These are phyloP conservation scores for Bellardia bayeri DNA, from an alignment of 2,888 invertebrate species.

Conservation along the genomic window DNA sequence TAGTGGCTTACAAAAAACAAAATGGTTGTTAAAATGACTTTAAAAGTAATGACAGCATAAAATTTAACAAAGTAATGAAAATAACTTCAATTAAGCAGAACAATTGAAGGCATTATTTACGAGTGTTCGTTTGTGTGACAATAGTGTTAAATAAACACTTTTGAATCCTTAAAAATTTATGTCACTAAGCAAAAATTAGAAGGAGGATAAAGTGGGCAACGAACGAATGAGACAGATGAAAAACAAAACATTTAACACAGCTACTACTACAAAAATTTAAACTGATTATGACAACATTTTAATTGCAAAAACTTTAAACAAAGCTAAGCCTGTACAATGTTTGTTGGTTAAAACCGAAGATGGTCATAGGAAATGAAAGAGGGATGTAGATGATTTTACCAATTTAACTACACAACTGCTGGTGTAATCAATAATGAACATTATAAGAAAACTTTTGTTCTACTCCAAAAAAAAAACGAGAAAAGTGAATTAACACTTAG, in stretches of 20 bases:
- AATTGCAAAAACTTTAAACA: constrained; percentile 58
- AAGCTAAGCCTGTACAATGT: constrained; percentile 3
- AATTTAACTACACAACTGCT: constrained; percentile 2
- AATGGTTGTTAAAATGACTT: neutral
- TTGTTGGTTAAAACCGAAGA: neutral
- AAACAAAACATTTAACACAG: constrained; percentile 14
- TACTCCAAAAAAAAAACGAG: constrained; percentile 18
- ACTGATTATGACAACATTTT: constrained; percentile 69
- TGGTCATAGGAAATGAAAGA: constrained; percentile 23
- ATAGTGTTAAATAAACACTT: constrained; percentile 44
- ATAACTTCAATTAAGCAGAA: constrained; percentile 49
- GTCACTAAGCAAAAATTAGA: neutral
- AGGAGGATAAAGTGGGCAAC: neutral
- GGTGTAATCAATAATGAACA: constrained; percentile 61
- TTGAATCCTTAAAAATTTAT: constrained; percentile 43
- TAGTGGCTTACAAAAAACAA: neutral
- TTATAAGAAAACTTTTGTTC: constrained; percentile 60
- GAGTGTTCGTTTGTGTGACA: neutral
- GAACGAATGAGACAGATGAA: neutral
- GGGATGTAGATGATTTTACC: constrained; percentile 28
- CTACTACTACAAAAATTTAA: constrained; percentile 42
- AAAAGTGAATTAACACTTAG: constrained; percentile 59
- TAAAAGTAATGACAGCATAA: neutral
- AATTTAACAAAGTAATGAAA: constrained; percentile 45
- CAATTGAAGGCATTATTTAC: constrained; percentile 38